Base-by-base conservation (phyloP, 2,888 invertebrate genomes). In the Lottia gigantea region DNA sequence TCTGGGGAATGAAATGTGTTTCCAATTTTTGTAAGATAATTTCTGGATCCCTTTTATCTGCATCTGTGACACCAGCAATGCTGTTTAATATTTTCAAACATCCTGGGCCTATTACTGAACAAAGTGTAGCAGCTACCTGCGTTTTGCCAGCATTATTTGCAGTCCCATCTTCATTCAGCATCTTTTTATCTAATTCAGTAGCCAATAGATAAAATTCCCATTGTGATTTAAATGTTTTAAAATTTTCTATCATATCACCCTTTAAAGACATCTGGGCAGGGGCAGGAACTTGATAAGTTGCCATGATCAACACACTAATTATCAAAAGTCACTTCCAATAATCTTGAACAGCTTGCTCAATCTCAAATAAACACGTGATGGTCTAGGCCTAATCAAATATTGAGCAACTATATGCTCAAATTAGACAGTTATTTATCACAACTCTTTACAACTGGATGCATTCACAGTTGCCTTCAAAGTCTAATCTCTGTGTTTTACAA, bases 181-280 rank as follows among this genome's bases (percentile, higher is more conserved):
- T 19, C 23, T n/a, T 55, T 16, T n/a, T 55, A 55, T 55, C 55
- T 19, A 55, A 16, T 55, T 55, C 55, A 19, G 55, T 55, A 19
- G 55, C 55, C 23, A 55, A 55, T 23, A 55, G 8, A 55, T 55
- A 55, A 55, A 55, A 55, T 16, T 55, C 14, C 55, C 55, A 55
- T n/a, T 55, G 55, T 55, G 55, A 19, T 55, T 55, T 55, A 11
- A 16, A 55, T 55, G 55, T 55, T 19, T 19, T 55, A 23, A 55
- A 55, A 55, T 55, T 55, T 16, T 55, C 55, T 55, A n/a, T 11
- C 23, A n/a, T 15, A 23, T 55, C 23, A 55, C 55, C 55, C n/a
- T 16, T 55, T n/a, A 55, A 55, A 55, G 23, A n/a, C 55, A 55
- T 55, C 23, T n/a, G 55, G n/a, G 55, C n/a, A n/a, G 55, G 55